A percentile compares a stretch with the other conserved stretches of the same genome.
Conservation (phyloP, 1,140 invertebrate species). For the Drosophila insularis region DNA sequence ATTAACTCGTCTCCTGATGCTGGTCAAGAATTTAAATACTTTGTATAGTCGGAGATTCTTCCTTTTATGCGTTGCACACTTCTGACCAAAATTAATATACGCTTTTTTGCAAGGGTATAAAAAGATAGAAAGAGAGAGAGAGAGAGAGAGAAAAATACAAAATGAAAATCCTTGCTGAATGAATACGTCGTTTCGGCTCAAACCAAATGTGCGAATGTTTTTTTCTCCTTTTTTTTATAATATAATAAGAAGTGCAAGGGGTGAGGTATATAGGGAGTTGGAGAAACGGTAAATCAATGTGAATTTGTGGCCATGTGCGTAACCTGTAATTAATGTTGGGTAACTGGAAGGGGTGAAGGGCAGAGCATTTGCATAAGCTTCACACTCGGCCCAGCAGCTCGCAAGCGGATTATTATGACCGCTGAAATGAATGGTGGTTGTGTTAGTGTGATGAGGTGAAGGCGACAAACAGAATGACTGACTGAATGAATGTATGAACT, state of each 20-base stretch:
- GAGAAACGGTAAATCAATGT: constrained; percentile 38
- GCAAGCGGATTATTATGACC: constrained; percentile 31
- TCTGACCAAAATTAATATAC: too few relatives aligned
- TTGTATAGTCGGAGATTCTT: too few relatives aligned
- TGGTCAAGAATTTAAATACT: too few relatives aligned
- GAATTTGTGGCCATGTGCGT: neutral
- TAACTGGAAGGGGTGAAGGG: neutral
- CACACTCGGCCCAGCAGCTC: constrained; percentile 1
- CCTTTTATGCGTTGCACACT: too few relatives aligned
- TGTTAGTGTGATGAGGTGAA: neutral
- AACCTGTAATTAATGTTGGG: constrained; percentile 37
- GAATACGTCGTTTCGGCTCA: neutral
- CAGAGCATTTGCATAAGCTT: constrained; percentile 49
- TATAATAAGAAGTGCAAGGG: neutral
- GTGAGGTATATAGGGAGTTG: too few relatives aligned
- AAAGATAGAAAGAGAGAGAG: neutral
- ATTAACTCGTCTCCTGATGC: too few relatives aligned
- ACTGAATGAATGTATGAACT: too few relatives aligned
- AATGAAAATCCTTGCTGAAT: neutral
- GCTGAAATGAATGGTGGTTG: neutral
- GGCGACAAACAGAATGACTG: neutral
- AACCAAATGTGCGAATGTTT: neutral
- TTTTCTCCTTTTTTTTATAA: neutral
- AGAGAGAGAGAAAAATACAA: neutral
- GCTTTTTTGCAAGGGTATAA: too few relatives aligned